Base-by-base conservation (phyloP, 2,797 vertebrate species). In the Coendou prehensilis region DNA sequence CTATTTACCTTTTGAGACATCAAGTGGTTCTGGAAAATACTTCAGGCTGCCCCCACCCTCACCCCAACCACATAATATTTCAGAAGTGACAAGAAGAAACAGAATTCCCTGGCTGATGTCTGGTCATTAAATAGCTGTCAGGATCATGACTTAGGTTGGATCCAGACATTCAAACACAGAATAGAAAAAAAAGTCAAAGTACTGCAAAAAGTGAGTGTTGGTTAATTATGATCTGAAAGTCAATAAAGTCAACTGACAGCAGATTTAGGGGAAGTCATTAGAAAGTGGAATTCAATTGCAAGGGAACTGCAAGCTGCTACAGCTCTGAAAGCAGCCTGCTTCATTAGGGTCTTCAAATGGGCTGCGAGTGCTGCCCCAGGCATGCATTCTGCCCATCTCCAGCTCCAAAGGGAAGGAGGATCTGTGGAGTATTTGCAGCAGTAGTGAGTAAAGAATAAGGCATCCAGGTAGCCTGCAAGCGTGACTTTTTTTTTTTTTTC, bases 211-310 rank as follows among this genome's bases (percentile, higher is more conserved):
- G 96, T 95, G 96, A 98, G 96, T 98, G 97, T 97, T 98, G 96
- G 97, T 97, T 99, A 98, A 98, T 98, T 98, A 98, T 98, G 97
- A 98, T 98, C 98, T 97, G 96, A 98, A 96, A 98, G 98, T 98
- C 98, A 98, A 98, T 98, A 98, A 98, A 98, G 98, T 98, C 97
- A 98, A 98, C 98, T 98, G 98, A 98, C 98, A 98, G 98, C 98
- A 99, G 98, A 98, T 99, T 99, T 98, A 98, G 98, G 98, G 98
- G 98, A 96, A 96, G 98, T 98, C 98, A 98, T 98, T 98, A 98
- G 98, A 98, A 98, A 96, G 97, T 96, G 97, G 97, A 98, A 98
- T 98, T 98, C 97, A 94, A 89, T 97, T 96, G 97, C 95, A 83
- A 89, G 97, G 97, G 94, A 98, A 18, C 78, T 69, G 97, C 89